Conservation (phyloP, 2,888 invertebrate species). For the Syrista parreyssii region DNA sequence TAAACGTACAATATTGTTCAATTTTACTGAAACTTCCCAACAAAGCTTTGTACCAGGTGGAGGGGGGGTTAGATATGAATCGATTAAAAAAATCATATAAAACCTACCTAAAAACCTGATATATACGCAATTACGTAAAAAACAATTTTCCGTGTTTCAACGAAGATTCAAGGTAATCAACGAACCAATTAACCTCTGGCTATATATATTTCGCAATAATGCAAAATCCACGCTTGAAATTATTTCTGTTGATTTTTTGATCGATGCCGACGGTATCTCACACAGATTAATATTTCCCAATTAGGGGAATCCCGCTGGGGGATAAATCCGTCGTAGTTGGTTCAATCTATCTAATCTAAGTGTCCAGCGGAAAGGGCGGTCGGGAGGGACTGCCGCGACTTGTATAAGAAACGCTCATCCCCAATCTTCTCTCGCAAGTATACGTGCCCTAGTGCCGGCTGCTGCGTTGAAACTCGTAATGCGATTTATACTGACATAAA, state of each 20-base stretch:
- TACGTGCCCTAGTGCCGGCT: neutral
- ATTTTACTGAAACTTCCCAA: neutral
- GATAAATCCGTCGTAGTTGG: constrained; percentile 3
- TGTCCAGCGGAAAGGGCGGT: neutral
- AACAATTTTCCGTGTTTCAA: neutral
- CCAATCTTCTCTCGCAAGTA: neutral
- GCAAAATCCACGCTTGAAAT: neutral
- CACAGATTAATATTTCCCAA: neutral
- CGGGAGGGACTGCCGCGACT: neutral
- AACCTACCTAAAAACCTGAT: neutral
- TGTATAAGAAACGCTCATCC: constrained; percentile 1
- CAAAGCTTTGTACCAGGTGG: neutral
- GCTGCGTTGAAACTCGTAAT: constrained; percentile 3
- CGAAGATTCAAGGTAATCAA: neutral
- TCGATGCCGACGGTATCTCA: neutral
- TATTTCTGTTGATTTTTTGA: neutral
- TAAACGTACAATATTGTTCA: neutral
- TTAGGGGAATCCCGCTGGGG: neutral
- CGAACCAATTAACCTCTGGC: neutral
- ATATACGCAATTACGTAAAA: neutral
- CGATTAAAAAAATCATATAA: neutral
- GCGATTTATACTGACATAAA: constrained; percentile 9
- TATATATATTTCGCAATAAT: neutral
- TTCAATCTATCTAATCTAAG: neutral
- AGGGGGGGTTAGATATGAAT: neutral